Base-by-base conservation (phyloP, 2,113 vertebrate species). In the Lasiurus borealis region DNA sequence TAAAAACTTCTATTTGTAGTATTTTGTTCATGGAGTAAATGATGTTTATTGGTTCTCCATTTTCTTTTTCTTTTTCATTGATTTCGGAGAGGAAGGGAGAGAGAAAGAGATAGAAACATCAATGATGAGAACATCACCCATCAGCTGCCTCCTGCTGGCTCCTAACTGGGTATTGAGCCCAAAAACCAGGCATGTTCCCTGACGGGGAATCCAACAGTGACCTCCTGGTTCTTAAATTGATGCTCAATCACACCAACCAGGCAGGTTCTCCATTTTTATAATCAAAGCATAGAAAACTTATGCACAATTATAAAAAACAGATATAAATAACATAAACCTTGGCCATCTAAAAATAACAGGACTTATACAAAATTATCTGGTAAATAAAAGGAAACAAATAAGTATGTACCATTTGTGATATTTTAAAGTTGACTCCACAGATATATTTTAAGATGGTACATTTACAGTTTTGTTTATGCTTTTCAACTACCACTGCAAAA, bases 401-500 rank as follows among this genome's bases (percentile, higher is more conserved):
- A 64, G 27, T 36, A 34, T 52, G 48, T n/a, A 21, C 46, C 15
- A 71, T 46, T 83, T 59, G 34, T 84, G 90, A 7, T 76, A 73
- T 75, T 81, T 82, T 78, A 31, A 90, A 83, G 62, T 18, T 88
- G 23, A 84, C 36, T 82, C 54, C 82, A 71, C 6, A 83, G 29
- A 27, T 44, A 16, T 8, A 78, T 62, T 64, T 83, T 52, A 68
- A 92, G 75, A 62, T 48, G 34, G 23, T 1, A 93, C 13, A 69
- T 50, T 82, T 40, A 93, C 6, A 76, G 40, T 90, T 76, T 34
- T 85, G 19, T 80, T 89, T 69, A 77, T 54, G 8, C 18, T 88
- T 72, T 94, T 71, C 52, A 31, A 89, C 23, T 34, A 91, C 36
- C n/a, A 88, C 27, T 83, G 34, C 76, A 83, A 87, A 96, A 85